Percentiles rank a stretch among this genome's conserved stretches.
phyloP scores from a whole-genome alignment of 1,140 invertebrate species.

The Cylas formicarius region DNA sequence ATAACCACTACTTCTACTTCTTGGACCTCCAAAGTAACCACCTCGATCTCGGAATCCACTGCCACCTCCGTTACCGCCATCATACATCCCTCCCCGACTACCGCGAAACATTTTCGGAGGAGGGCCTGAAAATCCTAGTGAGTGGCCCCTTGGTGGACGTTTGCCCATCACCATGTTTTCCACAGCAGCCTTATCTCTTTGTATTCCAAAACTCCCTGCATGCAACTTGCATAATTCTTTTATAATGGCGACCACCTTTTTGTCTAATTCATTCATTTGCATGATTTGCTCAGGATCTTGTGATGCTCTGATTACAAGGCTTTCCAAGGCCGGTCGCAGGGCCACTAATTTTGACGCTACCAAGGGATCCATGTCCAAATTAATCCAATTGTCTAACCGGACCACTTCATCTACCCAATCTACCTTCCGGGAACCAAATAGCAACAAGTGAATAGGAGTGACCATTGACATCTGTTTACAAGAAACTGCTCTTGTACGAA shows the following conservation, averaged over 20 bases:
- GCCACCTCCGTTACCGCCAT: constrained; percentile 7
- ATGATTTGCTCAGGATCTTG: constrained; percentile 66
- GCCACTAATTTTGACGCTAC: constrained; percentile 75
- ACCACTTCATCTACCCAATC: constrained; percentile 57
- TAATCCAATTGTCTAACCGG: constrained; percentile 86
- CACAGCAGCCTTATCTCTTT: constrained; percentile 42
- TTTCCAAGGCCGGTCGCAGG: constrained; percentile 80
- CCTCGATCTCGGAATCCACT: constrained; percentile 16
- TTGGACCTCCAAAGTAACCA: constrained; percentile 15
- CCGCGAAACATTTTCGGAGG: constrained; percentile 39
- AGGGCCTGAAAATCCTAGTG: constrained; percentile 30
- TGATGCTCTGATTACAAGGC: constrained; percentile 69
- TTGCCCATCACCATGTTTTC: constrained; percentile 41
- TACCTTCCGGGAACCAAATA: constrained; percentile 83
- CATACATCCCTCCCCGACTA: constrained; percentile 24
- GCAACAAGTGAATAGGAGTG: constrained; percentile 82
- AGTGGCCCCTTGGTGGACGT: constrained; percentile 43
- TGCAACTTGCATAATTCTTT: constrained; percentile 63
- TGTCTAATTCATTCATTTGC: constrained; percentile 48
- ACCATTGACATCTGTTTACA: constrained; percentile 98
- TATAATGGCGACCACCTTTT: constrained; percentile 56
- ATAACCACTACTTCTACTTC: constrained; percentile 16
- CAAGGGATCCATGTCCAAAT: constrained; percentile 73
- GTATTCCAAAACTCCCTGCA: constrained; percentile 62
- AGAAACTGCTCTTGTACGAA: constrained; percentile 89